Percentiles rank a stretch among this genome's conserved stretches.
Conservation (phyloP, 2,888 invertebrate genomes). For the Melinaea menophilus region DNA sequence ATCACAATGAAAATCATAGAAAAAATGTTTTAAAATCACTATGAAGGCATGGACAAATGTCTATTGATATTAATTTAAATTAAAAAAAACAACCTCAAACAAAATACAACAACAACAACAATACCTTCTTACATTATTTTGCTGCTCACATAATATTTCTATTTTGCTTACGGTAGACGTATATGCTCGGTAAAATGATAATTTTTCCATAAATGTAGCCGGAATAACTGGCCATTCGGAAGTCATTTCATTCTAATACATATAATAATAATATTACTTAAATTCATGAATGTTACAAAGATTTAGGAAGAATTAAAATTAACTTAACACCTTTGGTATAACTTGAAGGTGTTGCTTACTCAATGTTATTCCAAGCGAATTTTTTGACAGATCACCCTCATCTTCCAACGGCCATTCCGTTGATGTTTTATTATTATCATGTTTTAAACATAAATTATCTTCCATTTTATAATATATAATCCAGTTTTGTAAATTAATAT, state of each 20-base stretch:
- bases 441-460: conserved; percentile 16
- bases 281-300: too few species aligned
- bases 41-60: too few species aligned
- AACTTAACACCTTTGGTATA: conserved; percentile 13
- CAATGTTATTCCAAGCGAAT: not conserved
- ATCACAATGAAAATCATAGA: too few species aligned
- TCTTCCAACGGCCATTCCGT: conserved; percentile 20
- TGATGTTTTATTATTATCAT: conserved; percentile 3
- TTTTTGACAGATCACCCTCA: conserved; percentile 2
- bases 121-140: conserved; percentile 31
- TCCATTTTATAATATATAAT: conserved; percentile 11
- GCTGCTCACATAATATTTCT: conserved; percentile 32
- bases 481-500: too few species aligned
- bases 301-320: not conserved
- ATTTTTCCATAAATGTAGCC: conserved; percentile 28
- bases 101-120: not conserved
- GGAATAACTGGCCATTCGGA: conserved; percentile 26
- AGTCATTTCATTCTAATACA: conserved; percentile 23
- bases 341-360: conserved; percentile 15
- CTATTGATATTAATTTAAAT: too few species aligned
- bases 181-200: conserved; percentile 33
- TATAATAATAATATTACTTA: not conserved
- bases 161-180: conserved; percentile 30
- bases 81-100: too few species aligned
- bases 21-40: too few species aligned